Conservation (phyloP, 1,140 invertebrate genomes). For the Lasaia peninsularis region DNA sequence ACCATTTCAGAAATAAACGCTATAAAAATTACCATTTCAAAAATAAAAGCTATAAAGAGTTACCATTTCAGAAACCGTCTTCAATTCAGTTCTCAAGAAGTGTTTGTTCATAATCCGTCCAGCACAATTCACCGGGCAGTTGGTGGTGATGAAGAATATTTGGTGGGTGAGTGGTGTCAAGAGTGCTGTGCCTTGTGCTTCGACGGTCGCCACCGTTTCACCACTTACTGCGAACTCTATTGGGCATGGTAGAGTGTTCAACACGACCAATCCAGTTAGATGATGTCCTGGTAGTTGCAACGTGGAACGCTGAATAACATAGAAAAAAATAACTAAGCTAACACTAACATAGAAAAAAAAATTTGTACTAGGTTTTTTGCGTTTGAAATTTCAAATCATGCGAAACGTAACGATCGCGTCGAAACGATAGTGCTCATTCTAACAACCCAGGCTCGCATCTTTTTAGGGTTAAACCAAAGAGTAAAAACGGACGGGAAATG, state of each 20-base stretch:
- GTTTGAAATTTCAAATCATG: too few species aligned
- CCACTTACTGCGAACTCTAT: conserved; percentile 44
- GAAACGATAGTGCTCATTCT: too few species aligned
- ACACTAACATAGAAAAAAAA: too few species aligned
- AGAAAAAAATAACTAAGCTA: not conserved
- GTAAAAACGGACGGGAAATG: too few species aligned
- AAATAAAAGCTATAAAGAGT: not conserved
- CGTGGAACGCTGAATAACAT: conserved; percentile 48
- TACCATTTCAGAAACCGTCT: conserved; percentile 52
- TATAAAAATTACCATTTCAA: too few species aligned
- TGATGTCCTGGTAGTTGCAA: conserved; percentile 50
- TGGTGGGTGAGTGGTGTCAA: conserved; percentile 47
- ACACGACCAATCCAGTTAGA: conserved; percentile 48
- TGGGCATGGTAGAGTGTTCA: conserved; percentile 50
- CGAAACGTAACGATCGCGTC: too few species aligned
- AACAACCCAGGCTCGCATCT: too few species aligned
- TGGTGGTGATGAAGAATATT: conserved; percentile 30
- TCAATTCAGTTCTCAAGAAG: conserved; percentile 32
- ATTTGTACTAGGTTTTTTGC: too few species aligned
- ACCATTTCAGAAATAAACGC: too few species aligned
- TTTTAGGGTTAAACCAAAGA: too few species aligned
- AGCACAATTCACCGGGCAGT: conserved; percentile 41
- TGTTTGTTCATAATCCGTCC: conserved; percentile 49
- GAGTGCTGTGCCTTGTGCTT: conserved; percentile 45
- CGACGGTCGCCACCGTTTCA: conserved; percentile 40